Evolutionary conservation across 2,113 vertebrate genomes (phyloP), one percentile per base, ranked within the genome.

Genomic region (Takifugu bimaculatus): DNA sequence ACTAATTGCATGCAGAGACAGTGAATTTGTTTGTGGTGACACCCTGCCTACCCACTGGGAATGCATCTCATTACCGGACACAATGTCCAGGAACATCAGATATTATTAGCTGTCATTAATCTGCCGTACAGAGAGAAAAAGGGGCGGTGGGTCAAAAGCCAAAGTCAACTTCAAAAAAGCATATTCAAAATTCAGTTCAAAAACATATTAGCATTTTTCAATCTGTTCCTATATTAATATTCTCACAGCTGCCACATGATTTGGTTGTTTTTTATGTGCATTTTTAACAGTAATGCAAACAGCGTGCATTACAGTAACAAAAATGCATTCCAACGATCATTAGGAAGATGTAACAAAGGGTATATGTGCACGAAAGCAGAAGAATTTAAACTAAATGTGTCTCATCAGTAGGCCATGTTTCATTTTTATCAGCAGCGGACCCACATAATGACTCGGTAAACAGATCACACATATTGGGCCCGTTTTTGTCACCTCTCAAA

Each of bases 31-130:
- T 96, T 96, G 94, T 95, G 92, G 94, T 96, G 95, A 96, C 95
- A 97, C 93, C 92, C 94, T 12, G 79, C 89, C 91, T 92, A 93
- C 93, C 94, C 94, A 90, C 86, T 94, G 95, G 95, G 94, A 96
- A 95, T 93, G 89, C 92, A 93, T 91, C 94, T 97, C 95, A 98
- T 98, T 99, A 96, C 93, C 88, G 90, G 90, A 91, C 93, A 89
- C 80, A 76, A 92, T 93, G 94, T 98, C 95, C 94, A 96, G 94
- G 94, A 96, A 96, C 94, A 96, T 97, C 95, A 94, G 94, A 95
- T 95, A 94, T 96, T 98, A 98, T 98, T 96, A 97, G 93, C 93
- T 95, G 94, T 94, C 97, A 97, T 98, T 98, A 96, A 97, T 97
- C 95, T 98, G 94, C 92, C 89, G 91, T 90, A 91, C 90, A 93